Evolutionary conservation across 2,888 invertebrate species (phyloP), one percentile per base, ranked within the genome.

Genomic region (Argyresthia goedartella): DNA sequence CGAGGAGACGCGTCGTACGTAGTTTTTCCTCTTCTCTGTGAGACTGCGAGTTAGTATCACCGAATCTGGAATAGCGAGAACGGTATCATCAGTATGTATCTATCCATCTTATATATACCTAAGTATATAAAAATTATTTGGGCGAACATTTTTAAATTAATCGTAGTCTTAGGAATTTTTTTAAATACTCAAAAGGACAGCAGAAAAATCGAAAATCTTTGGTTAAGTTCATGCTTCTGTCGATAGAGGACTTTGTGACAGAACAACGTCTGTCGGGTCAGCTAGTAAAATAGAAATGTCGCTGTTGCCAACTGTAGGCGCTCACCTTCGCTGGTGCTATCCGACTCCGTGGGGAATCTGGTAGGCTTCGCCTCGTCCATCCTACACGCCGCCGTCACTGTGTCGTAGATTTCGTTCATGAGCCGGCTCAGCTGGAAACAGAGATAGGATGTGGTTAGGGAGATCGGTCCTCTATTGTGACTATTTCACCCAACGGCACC

Each of bases 11-110:
- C 91, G 78, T 0, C 90, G 79, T 0, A 91, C 90, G 84, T 92
- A 91, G 60, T 88, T 89, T 65, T 91, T 91, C 0, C 91, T 77
- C 52, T 89, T 90, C 60, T 90, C 91, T 0, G 91, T 90, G 33
- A 90, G 67, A 59, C 85, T 88, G 42, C 88, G 73, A 1, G 87
- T 88, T 2, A 88, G 65, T 60, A 85, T 88, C 8, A 88, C 84
- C 48, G 88, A 88, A 61, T 88, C 88, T 86, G 76, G 1, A 69
- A 71, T 50, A n/a, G 45, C 51, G 42, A 25, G 39, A 11, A 36
- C 7, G 49, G 33, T 15, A 25, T 36, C 16, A 35, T 43, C 13
- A 14, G 43, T 4, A 16, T 39, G 41, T 36, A 13, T 3, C 36
- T 9, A 49, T 9, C 1, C 39, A 49, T 1, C 1, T 2, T 7